These are phyloP conservation scores for Dyspetes luteomarginatus DNA, from an alignment of 2,888 invertebrate species.

Conservation along the genomic window DNA sequence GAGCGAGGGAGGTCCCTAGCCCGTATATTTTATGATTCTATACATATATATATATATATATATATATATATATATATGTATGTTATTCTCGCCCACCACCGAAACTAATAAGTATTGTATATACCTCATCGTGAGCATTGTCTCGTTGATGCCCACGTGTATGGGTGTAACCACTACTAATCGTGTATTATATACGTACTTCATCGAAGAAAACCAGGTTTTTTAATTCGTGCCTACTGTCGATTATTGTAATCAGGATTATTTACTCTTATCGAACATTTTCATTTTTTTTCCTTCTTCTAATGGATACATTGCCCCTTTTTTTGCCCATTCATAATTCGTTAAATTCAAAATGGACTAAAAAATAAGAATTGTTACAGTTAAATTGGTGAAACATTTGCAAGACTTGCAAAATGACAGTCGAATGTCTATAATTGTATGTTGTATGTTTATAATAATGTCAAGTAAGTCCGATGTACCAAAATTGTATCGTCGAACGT, in stretches of 20 bases:
- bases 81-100: conserved; percentile 74
- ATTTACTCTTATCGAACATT: not conserved
- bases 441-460: no score
- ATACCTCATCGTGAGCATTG: conserved; percentile 73
- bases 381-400: no score
- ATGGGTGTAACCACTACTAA: conserved; percentile 65
- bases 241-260: not conserved
- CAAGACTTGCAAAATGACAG: no score
- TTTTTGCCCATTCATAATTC: no score
- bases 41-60: not conserved
- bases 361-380: no score
- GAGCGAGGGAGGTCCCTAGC: conserved; percentile 39
- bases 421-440: no score
- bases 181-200: conserved; percentile 36
- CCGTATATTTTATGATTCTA: conserved; percentile 18
- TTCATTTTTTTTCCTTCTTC: no score
- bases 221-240: conserved; percentile 16
- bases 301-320: no score
- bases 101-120: conserved; percentile 78
- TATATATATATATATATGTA: not conserved
- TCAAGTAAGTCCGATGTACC: no score
- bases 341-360: no score
- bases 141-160: conserved; percentile 76
- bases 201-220: conserved; percentile 7
- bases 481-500: no score